Evolutionary conservation across 2,888 invertebrate species (phyloP).

Genomic region (Vandiemenella viatica): DNA sequence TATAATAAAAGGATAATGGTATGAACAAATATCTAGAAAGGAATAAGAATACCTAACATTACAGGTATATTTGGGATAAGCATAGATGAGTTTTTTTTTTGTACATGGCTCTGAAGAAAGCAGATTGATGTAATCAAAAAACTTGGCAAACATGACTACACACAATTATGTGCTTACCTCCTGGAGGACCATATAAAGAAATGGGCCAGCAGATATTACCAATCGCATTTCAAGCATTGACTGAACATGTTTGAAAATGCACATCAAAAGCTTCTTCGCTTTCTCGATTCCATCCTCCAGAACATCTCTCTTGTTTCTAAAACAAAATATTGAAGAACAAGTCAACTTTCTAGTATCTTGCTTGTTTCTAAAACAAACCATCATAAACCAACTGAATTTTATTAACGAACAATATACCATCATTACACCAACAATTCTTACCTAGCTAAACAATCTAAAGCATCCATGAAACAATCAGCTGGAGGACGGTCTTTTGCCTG

Average conservation of each 20-base stretch:
- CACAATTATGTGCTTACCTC: conserved; percentile 40
- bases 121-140: too few species aligned
- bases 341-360: too few species aligned
- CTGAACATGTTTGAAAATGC: conserved; percentile 62
- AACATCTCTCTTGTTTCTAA: conserved; percentile 38
- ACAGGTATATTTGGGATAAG: too few species aligned
- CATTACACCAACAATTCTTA: conserved; percentile 16
- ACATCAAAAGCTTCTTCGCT: conserved; percentile 51
- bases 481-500: conserved; percentile 41
- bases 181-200: conserved; percentile 70
- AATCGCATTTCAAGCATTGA: conserved; percentile 61
- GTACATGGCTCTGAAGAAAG: too few species aligned
- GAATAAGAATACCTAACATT: too few species aligned
- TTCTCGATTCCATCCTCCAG: conserved; percentile 49
- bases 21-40: too few species aligned
- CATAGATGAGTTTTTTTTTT: too few species aligned
- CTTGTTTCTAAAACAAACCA: too few species aligned
- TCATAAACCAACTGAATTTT: too few species aligned
- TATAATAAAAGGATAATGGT: too few species aligned
- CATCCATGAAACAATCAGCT: conserved; percentile 54
- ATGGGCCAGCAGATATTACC: conserved; percentile 76
- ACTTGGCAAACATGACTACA: background rate
- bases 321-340: conserved; percentile 4
- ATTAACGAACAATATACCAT: background rate
- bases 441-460: conserved; percentile 49